phyloP scores from a whole-genome alignment of 2,797 vertebrate genomes.

The Kryptolebias ocellatus region DNA sequence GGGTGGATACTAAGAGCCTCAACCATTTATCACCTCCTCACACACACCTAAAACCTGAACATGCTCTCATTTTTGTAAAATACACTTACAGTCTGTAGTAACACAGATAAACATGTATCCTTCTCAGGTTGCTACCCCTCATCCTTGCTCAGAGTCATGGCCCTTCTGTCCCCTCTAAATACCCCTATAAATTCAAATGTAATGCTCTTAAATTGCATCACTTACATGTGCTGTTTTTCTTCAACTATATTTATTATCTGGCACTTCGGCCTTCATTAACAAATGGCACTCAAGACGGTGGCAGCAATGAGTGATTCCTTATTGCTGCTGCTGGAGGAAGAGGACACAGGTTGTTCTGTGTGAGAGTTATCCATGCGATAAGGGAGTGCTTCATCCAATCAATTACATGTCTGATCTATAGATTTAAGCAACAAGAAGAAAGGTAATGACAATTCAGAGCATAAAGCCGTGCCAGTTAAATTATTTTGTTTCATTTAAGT shows the following conservation, averaged over 20 bases:
- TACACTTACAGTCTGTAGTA: background rate
- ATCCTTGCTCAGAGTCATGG: conserved; percentile 76
- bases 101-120: background rate
- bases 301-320: conserved; percentile 69
- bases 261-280: conserved; percentile 88
- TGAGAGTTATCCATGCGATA: conserved; percentile 28
- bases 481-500: conserved; percentile 24
- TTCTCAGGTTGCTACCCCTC: conserved; percentile 45
- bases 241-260: conserved; percentile 84
- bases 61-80: background rate
- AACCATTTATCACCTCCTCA: background rate
- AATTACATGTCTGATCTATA: background rate
- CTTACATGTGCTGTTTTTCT: conserved; percentile 86
- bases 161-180: conserved; percentile 82
- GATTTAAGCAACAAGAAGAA: conserved; percentile 1
- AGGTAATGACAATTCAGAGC: background rate
- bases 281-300: conserved; percentile 81
- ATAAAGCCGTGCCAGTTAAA: conserved; percentile 4
- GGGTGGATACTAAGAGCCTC: too few relatives aligned
- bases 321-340: conserved; percentile 53
- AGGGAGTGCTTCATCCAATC: too few relatives aligned
- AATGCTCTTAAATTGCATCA: conserved; percentile 86
- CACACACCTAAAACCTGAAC: background rate
- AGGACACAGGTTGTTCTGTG: conserved; percentile 48
- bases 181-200: conserved; percentile 86